Conservation (phyloP, 1,140 invertebrate species). For the Probaryconus sp. region DNA sequence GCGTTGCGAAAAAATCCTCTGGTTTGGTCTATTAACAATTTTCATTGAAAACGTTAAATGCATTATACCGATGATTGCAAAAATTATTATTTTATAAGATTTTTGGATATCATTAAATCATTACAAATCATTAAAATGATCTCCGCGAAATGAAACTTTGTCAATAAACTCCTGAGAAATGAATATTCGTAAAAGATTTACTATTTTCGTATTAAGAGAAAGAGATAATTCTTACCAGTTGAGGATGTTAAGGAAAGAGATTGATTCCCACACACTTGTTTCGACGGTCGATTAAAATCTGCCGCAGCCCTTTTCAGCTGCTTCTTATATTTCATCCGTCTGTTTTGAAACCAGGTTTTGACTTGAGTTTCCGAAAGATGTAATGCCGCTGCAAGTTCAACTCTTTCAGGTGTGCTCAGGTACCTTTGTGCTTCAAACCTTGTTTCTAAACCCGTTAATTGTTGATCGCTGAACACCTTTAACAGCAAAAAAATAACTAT, state of each 20-base stretch:
- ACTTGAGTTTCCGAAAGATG: conserved; percentile 98
- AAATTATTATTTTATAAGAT: too few species aligned
- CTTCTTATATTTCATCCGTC: conserved; percentile 98
- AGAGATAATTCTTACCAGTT: conserved; percentile 64
- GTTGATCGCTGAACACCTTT: conserved; percentile 95
- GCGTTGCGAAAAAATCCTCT: neutral
- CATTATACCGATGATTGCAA: too few species aligned
- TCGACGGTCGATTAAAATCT: conserved; percentile 63
- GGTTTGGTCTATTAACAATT: too few species aligned
- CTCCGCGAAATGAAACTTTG: too few species aligned
- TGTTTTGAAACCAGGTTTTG: conserved; percentile 99
- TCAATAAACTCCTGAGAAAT: too few species aligned
- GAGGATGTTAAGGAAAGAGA: conserved; percentile 68
- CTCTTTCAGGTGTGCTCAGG: conserved; percentile 96
- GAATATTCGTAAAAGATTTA: too few species aligned
- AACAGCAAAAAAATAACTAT: too few species aligned
- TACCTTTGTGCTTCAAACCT: conserved; percentile 97
- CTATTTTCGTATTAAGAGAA: neutral
- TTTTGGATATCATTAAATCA: too few species aligned
- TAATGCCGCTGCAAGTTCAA: conserved; percentile 94
- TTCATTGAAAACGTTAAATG: too few species aligned
- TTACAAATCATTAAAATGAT: too few species aligned
- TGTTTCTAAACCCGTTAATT: conserved; percentile 95
- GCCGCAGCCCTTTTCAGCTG: conserved; percentile 86
- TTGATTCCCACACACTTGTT: conserved; percentile 63